phyloP scores from a whole-genome alignment of 2,888 invertebrate genomes.

The Galeruca laticollis region DNA sequence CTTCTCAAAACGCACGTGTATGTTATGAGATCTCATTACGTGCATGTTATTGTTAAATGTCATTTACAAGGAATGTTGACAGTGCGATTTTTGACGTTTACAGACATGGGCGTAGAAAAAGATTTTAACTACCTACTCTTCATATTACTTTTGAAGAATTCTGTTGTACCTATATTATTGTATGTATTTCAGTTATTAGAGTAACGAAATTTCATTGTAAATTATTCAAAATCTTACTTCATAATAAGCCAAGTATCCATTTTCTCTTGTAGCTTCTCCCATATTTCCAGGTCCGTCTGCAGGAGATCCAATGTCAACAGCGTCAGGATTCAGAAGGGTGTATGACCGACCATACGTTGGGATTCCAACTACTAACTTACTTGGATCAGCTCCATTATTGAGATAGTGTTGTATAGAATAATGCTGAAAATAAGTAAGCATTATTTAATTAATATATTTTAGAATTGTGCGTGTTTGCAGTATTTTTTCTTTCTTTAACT shows the following conservation, averaged over 20 bases:
- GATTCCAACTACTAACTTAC: conserved; percentile 87
- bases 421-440: conserved; percentile 71
- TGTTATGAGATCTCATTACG: too few relatives aligned
- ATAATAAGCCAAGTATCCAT: conserved; percentile 93
- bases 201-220: too few relatives aligned
- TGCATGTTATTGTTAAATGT: too few relatives aligned
- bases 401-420: conserved; percentile 87
- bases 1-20: too few relatives aligned
- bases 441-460: conserved; percentile 6
- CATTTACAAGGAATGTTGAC: too few relatives aligned
- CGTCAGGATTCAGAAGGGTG: conserved; percentile 87
- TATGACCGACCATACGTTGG: conserved; percentile 93
- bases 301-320: conserved; percentile 87
- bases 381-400: conserved; percentile 81
- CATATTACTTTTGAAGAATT: too few relatives aligned
- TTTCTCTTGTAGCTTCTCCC: conserved; percentile 91
- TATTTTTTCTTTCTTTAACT: conserved; percentile 64
- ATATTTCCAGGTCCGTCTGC: conserved; percentile 92
- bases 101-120: background rate
- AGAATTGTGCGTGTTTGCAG: background rate
- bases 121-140: background rate
- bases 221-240: conserved; percentile 72
- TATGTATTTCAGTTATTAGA: too few relatives aligned
- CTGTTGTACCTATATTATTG: too few relatives aligned
- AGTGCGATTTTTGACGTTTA: too few relatives aligned